Conservation (phyloP, 2,797 vertebrate genomes). For the Onychomys leucogaster region DNA sequence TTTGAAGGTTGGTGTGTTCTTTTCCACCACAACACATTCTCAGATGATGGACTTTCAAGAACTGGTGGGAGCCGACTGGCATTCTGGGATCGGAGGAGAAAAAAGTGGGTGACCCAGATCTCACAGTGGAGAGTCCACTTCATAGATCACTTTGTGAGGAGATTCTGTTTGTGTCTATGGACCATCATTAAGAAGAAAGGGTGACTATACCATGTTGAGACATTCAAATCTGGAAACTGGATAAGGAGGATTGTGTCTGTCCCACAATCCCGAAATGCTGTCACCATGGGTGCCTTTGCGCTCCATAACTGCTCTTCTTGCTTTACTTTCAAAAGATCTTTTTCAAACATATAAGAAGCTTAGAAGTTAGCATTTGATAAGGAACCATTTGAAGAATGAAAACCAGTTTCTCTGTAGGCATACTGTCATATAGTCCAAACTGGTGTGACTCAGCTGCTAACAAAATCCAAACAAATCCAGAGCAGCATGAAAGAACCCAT, state of each 20-base stretch:
- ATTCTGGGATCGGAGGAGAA: background rate
- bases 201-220: background rate
- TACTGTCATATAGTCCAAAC: background rate
- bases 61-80: fast-evolving
- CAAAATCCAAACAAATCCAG: background rate
- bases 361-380: background rate
- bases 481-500: background rate
- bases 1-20: background rate
- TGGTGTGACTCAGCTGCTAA: background rate
- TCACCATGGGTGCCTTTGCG: background rate
- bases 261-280: no score
- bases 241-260: background rate
- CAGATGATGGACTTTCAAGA: background rate
- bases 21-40: fast-evolving
- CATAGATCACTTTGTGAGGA: fast-evolving
- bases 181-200: fast-evolving
- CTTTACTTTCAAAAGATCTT: background rate
- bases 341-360: background rate
- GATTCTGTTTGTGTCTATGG: background rate
- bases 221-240: background rate
- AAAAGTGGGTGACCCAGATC: no score
- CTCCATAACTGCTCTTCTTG: background rate
- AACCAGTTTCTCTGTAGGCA: background rate
- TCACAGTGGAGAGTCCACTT: background rate
- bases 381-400: background rate